Percentiles rank a stretch among this genome's conserved stretches.
These are phyloP conservation scores for Apeira syringaria DNA, from an alignment of 2,888 invertebrate species.

Conservation along the genomic window DNA sequence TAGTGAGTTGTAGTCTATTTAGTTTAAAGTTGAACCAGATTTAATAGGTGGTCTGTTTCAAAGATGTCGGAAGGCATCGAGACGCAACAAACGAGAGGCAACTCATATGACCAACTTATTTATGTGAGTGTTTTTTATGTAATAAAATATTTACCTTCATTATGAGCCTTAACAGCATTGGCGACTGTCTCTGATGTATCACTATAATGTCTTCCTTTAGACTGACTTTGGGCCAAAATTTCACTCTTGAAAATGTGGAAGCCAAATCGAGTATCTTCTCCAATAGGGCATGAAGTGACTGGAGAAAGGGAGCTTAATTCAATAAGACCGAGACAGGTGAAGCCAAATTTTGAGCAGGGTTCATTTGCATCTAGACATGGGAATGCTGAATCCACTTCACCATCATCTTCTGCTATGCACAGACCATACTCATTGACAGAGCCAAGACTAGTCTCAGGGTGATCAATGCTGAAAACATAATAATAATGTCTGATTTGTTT, in stretches of 20 bases:
- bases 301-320: slow-evolving; percentile 42
- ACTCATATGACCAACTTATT: too few species aligned
- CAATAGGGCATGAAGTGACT: not conserved
- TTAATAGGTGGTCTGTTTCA: too few species aligned
- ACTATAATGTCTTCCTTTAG: slow-evolving; percentile 71
- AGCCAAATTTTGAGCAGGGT: slow-evolving; percentile 96
- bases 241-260: slow-evolving; percentile 48
- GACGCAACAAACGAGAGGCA: too few species aligned
- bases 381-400: slow-evolving; percentile 96
- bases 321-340: slow-evolving; percentile 94
- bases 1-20: too few species aligned
- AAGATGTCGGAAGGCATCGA: too few species aligned
- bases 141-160: slow-evolving; percentile 76
- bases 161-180: slow-evolving; percentile 71
- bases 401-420: slow-evolving; percentile 98
- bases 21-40: too few species aligned
- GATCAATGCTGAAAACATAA: slow-evolving; percentile 83
- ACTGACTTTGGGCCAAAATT: slow-evolving; percentile 57
- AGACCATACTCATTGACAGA: slow-evolving; percentile 91
- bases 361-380: slow-evolving; percentile 95
- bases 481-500: too few species aligned
- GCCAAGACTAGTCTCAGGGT: slow-evolving; percentile 85
- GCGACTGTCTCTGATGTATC: slow-evolving; percentile 72
- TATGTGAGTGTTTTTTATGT: too few species aligned
- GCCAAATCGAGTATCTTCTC: slow-evolving; percentile 11